Conservation (phyloP, 2,888 invertebrate species). For the Sepioteuthis lessoniana region DNA sequence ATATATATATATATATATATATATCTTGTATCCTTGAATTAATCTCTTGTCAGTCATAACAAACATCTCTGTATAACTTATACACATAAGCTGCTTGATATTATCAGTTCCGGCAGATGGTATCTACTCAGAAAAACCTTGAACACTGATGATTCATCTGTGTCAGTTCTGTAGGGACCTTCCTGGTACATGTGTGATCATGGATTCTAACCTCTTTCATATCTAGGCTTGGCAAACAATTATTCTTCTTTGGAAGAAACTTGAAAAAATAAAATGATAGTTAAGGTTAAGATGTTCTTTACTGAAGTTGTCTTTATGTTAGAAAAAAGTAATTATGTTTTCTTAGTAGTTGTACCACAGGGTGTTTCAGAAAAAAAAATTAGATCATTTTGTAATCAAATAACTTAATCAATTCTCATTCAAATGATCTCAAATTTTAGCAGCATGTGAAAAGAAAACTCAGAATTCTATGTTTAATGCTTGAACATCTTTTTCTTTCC, state of each 20-base stretch:
- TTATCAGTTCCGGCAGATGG: slow-evolving; percentile 33
- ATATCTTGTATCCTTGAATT: not conserved
- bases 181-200: not conserved
- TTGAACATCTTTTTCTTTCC: too few species aligned
- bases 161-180: not conserved
- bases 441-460: too few species aligned
- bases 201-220: not conserved
- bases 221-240: not conserved
- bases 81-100: not conserved
- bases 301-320: too few species aligned
- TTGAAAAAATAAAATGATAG: not conserved
- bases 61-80: not conserved
- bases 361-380: too few species aligned
- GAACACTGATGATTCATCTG: not conserved
- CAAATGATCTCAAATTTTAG: too few species aligned
- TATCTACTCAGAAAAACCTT: not conserved
- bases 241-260: not conserved
- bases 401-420: too few species aligned
- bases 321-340: too few species aligned
- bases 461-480: too few species aligned
- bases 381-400: too few species aligned
- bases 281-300: not conserved
- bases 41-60: not conserved
- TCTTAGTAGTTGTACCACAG: too few species aligned
- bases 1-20: not conserved